Base-by-base conservation (phyloP, 1,140 invertebrate genomes). In the Drosophila kikkawai region DNA sequence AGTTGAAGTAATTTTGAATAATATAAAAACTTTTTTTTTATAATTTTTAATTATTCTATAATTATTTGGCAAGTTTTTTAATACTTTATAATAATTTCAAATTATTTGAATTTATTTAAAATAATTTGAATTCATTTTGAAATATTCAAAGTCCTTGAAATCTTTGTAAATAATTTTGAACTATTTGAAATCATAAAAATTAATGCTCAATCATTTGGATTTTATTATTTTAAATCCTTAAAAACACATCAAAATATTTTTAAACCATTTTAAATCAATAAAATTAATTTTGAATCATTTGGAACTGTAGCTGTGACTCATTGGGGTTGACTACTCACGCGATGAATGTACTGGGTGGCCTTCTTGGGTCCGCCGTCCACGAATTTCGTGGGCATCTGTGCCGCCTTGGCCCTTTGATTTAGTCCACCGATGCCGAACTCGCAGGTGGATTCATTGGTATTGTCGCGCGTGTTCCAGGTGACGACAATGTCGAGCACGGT, bases 391-490 rank as follows among this genome's bases (percentile, higher is more conserved):
- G 91, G 88, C 70, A 57, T 53, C n/a, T 59, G 53, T 11, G 56
- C 13, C 39, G 97, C 97, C 22, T 78, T 81, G 1, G 94, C 95
- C 64, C 80, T 91, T 11, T 61, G 60, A 26, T 85, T 34, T 13
- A 80, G 94, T 90, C 65, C 95, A 93, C 36, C 93, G 51, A 95
- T 94, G 6, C 98, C 97, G 94, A 97, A 99, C 92, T 97, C 95
- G 15, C 98, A 98, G 34, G 95, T 88, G 0, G 97, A 96, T 70
- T 94, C 93, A 12, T 94, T 87, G 1, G 97, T 97, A 65, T 96
- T 93, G 80, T 96, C 94, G 67, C 95, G 94, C 34, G 98, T 99
- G 1, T 95, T 96, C 98, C 98, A 99, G 68, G 98, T 99, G 9
- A 99, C 96, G 26, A 97, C 94, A 93, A 98, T 96, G 69, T 97